phyloP scores from a whole-genome alignment of 2,888 invertebrate genomes.

The Drosophila histrio region DNA sequence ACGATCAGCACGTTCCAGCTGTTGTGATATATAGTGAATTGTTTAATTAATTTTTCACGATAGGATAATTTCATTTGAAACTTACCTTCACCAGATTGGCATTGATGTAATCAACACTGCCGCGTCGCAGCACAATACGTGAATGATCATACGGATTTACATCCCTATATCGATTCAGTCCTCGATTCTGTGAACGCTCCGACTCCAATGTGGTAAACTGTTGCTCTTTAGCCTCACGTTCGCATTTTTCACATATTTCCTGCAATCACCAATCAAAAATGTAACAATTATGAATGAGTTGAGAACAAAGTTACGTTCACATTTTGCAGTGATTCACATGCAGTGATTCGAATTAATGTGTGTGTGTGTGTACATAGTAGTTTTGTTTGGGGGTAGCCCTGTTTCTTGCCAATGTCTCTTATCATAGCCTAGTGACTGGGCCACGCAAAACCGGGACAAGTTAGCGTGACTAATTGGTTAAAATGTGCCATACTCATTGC shows the following conservation, averaged over 20 bases:
- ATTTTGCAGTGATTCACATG: slow-evolving; percentile 34
- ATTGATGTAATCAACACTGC: slow-evolving; percentile 95
- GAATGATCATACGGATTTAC: slow-evolving; percentile 98
- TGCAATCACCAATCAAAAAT: slow-evolving; percentile 83
- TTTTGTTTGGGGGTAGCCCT: slow-evolving; percentile 42
- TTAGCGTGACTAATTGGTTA: slow-evolving; percentile 64
- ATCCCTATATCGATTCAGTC: slow-evolving; percentile 96
- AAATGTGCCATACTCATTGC: slow-evolving; percentile 22
- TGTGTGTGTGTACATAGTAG: too few relatives aligned
- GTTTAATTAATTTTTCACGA: too few relatives aligned
- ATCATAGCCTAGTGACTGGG: slow-evolving; percentile 42
- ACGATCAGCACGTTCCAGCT: slow-evolving; percentile 93
- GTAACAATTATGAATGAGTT: slow-evolving; percentile 15
- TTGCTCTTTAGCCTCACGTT: slow-evolving; percentile 86
- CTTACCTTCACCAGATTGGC: slow-evolving; percentile 94
- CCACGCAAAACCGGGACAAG: slow-evolving; percentile 4
- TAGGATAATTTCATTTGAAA: not conserved
- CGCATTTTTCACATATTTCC: slow-evolving; percentile 90
- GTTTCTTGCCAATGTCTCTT: slow-evolving; percentile 14
- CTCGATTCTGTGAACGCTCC: slow-evolving; percentile 84
- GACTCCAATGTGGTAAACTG: slow-evolving; percentile 84
- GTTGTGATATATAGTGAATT: not conserved
- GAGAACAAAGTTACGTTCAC: not conserved
- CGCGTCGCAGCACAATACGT: slow-evolving; percentile 90
- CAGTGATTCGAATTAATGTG: not conserved